Evolutionary conservation across 2,113 vertebrate genomes (phyloP).

Genomic region (Halcyon malimbica): DNA sequence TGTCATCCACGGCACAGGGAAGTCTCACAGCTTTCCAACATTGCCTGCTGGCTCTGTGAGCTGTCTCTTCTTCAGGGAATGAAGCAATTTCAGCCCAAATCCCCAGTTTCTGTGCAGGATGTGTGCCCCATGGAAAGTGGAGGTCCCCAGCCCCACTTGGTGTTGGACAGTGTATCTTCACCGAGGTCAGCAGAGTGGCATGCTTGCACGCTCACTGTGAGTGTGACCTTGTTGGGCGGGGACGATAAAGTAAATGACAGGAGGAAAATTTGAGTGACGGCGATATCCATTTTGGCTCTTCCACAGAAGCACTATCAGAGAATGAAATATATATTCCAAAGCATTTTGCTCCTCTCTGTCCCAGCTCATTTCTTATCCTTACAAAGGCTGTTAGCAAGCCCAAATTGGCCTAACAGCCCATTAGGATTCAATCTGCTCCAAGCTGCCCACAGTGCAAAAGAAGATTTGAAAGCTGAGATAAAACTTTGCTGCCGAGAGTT

Average conservation of each 20-base stretch:
- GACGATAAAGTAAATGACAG: not conserved
- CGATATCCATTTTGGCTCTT: not conserved
- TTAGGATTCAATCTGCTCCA: slow-evolving; percentile 23
- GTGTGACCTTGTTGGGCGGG: not conserved
- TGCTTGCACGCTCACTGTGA: fast-evolving
- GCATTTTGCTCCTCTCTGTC: slow-evolving; percentile 48
- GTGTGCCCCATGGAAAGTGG: not conserved
- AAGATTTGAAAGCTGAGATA: slow-evolving; percentile 49
- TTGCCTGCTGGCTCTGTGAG: not conserved
- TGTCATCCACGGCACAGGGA: not conserved
- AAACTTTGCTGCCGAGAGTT: not conserved
- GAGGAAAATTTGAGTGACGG: not conserved
- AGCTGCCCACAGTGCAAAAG: not conserved
- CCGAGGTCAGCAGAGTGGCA: not conserved
- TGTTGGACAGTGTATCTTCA: not conserved
- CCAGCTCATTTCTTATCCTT: slow-evolving; percentile 57
- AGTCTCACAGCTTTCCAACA: not conserved
- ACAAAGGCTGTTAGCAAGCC: not conserved
- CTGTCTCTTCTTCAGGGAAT: not conserved
- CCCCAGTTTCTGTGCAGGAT: fast-evolving
- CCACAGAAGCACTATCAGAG: not conserved
- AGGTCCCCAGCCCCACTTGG: fast-evolving
- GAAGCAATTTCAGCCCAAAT: not conserved
- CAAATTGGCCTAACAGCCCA: slow-evolving; percentile 46
- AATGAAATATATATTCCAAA: not conserved